A percentile compares a stretch with the other conserved stretches of the same genome.
These are phyloP conservation scores for Tautogolabrus adspersus DNA, from an alignment of 2,113 vertebrate species.

Conservation along the genomic window DNA sequence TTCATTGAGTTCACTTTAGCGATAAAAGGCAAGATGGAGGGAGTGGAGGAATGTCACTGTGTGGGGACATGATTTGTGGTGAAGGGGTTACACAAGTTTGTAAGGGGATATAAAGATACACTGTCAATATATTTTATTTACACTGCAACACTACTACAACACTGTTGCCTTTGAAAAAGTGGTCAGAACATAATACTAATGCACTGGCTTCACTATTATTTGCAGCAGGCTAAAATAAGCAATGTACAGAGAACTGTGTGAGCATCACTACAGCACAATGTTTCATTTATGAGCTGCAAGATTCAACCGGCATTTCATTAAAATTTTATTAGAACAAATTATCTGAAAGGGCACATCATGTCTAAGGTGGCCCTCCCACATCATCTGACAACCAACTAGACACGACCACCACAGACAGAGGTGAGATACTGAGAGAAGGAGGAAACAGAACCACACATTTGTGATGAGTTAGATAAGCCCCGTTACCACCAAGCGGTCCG, in stretches of 20 bases:
- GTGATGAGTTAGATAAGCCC: conserved; percentile 26
- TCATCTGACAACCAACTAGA: conserved; percentile 90
- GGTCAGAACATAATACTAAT: neutral
- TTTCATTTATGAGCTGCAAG: conserved; percentile 95
- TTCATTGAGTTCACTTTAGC: too few relatives aligned
- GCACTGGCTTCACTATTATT: conserved; percentile 44
- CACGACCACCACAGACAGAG: conserved; percentile 80
- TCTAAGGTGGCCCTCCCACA: conserved; percentile 85
- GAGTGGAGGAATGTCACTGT: too few relatives aligned
- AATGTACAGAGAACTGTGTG: conserved; percentile 82
- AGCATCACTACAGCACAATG: conserved; percentile 88
- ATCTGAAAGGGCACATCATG: conserved; percentile 88
- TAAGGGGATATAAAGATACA: too few relatives aligned
- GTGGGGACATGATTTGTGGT: too few relatives aligned
- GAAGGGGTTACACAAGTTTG: too few relatives aligned
- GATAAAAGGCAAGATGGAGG: too few relatives aligned
- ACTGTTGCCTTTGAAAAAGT: conserved; percentile 8
- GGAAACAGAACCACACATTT: conserved; percentile 31
- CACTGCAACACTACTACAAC: conserved; percentile 20
- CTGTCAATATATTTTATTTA: conserved; percentile 5
- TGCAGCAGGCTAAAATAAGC: conserved; percentile 85
- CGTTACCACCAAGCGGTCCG: too few relatives aligned
- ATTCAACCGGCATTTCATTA: conserved; percentile 92
- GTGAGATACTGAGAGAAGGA: conserved; percentile 32
- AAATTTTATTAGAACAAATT: conserved; percentile 96